Evolutionary conservation across 2,113 vertebrate genomes (phyloP).

Genomic region (Xenopus tropicalis): DNA sequence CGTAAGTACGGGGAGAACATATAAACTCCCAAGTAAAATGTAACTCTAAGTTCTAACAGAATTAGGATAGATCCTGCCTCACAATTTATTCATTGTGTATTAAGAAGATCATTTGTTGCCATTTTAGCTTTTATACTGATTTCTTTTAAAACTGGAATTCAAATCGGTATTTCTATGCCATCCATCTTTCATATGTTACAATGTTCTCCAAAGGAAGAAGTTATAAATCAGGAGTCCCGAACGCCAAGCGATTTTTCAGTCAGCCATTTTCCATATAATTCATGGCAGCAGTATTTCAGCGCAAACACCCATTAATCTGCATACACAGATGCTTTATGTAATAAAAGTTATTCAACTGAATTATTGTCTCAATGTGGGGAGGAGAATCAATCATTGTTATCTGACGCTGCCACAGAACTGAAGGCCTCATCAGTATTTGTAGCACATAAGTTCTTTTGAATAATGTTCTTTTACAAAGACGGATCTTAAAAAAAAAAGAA

Average conservation of each 20-base stretch:
- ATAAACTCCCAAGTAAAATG: too few relatives aligned
- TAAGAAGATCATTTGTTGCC: not conserved
- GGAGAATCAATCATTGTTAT: too few relatives aligned
- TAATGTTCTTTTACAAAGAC: too few relatives aligned
- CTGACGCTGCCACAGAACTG: too few relatives aligned
- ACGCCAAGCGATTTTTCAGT: constrained; percentile 19
- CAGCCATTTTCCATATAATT: constrained; percentile 24
- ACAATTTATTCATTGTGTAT: too few relatives aligned
- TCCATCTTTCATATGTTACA: constrained; percentile 29
- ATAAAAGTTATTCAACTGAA: not conserved
- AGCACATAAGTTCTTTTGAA: too few relatives aligned
- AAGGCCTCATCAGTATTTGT: too few relatives aligned
- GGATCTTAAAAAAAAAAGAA: too few relatives aligned
- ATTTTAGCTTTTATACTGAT: constrained; percentile 4
- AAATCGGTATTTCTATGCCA: constrained; percentile 8
- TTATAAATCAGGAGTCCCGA: constrained; percentile 24
- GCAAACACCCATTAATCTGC: constrained; percentile 13
- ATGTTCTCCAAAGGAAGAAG: constrained; percentile 15
- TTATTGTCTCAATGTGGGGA: too few relatives aligned
- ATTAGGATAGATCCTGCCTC: too few relatives aligned
- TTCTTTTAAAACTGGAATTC: constrained; percentile 17
- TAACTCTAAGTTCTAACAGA: too few relatives aligned
- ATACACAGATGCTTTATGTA: constrained; percentile 11
- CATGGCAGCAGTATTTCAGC: constrained; percentile 23
- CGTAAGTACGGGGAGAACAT: too few relatives aligned